Evolutionary conservation across 1,140 invertebrate genomes (phyloP).

Genomic region (Drosophila bocki): DNA sequence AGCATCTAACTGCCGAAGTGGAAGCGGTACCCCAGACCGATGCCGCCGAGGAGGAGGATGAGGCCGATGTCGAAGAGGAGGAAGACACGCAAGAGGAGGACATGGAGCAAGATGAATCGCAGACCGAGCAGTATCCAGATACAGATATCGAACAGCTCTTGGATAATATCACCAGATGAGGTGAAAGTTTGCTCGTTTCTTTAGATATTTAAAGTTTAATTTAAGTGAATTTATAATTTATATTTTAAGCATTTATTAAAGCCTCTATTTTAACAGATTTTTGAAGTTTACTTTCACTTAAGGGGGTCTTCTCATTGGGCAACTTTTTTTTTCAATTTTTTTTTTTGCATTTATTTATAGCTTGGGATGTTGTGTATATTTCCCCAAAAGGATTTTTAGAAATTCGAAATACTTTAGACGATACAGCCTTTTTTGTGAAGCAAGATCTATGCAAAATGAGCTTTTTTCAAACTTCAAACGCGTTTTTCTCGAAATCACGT

Average conservation of each 20-base stretch:
- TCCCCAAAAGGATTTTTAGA: too few species aligned
- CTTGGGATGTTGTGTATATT: too few species aligned
- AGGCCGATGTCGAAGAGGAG: constrained; percentile 53
- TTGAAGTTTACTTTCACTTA: neutral
- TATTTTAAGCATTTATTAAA: too few species aligned
- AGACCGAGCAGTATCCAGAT: constrained; percentile 39
- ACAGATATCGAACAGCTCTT: constrained; percentile 66
- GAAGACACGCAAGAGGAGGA: constrained; percentile 67
- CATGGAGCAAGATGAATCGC: constrained; percentile 61
- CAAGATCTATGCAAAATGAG: too few species aligned
- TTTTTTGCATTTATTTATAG: too few species aligned
- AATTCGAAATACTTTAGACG: too few species aligned
- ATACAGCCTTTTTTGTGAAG: too few species aligned
- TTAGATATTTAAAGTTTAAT: neutral
- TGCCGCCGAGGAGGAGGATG: constrained; percentile 57
- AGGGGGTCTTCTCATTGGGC: too few species aligned
- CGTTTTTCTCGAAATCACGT: too few species aligned
- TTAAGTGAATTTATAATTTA: neutral
- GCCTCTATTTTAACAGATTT: too few species aligned
- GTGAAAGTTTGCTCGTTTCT: neutral
- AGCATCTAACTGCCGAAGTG: constrained; percentile 68
- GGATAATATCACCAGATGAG: constrained; percentile 63
- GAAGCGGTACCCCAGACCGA: constrained; percentile 61
- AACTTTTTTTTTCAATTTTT: too few species aligned
- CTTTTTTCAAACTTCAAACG: too few species aligned